These are phyloP conservation scores for Melanotaenia parkinsoni DNA, from an alignment of 2,797 vertebrate species.

Conservation along the genomic window DNA sequence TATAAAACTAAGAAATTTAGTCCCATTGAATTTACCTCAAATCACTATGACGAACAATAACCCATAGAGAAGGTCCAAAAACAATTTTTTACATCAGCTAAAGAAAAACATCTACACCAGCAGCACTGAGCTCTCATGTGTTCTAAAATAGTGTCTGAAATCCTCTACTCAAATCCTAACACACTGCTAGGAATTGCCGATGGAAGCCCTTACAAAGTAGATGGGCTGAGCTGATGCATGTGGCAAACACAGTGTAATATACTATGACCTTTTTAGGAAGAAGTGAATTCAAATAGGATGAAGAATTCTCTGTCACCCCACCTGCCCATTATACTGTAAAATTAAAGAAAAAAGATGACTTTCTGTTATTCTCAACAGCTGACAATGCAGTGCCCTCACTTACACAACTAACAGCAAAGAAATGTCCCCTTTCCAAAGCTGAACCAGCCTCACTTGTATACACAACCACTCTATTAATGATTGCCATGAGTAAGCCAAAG, in stretches of 20 bases:
- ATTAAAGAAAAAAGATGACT: slow-evolving; percentile 13
- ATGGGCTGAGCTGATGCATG: slow-evolving; percentile 27
- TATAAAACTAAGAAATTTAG: slow-evolving; percentile 56
- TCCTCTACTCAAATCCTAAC: slow-evolving; percentile 22
- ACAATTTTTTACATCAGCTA: slow-evolving; percentile 21
- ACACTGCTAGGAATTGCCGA: slow-evolving; percentile 33
- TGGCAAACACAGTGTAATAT: slow-evolving; percentile 14
- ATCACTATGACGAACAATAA: slow-evolving; percentile 46
- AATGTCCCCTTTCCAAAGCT: slow-evolving; percentile 63
- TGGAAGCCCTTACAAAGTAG: slow-evolving; percentile 24
- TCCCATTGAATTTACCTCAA: slow-evolving; percentile 33
- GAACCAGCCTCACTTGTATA: slow-evolving; percentile 36
- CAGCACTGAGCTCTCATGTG: slow-evolving; percentile 23
- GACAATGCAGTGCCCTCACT: slow-evolving; percentile 59
- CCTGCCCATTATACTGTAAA: neutral
- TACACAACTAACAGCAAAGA: slow-evolving; percentile 70
- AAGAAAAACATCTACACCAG: slow-evolving; percentile 17
- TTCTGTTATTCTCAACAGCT: slow-evolving; percentile 63
- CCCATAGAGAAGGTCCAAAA: slow-evolving; percentile 32
- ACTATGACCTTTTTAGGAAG: neutral
- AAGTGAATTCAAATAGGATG: too few relatives aligned
- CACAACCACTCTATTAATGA: slow-evolving; percentile 62
- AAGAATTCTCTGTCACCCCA: too few relatives aligned
- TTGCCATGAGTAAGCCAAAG: slow-evolving; percentile 38
- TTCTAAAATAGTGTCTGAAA: slow-evolving; percentile 43